These are phyloP conservation scores for Potamilus streckersoni DNA, from an alignment of 1,140 invertebrate genomes.

Conservation along the genomic window DNA sequence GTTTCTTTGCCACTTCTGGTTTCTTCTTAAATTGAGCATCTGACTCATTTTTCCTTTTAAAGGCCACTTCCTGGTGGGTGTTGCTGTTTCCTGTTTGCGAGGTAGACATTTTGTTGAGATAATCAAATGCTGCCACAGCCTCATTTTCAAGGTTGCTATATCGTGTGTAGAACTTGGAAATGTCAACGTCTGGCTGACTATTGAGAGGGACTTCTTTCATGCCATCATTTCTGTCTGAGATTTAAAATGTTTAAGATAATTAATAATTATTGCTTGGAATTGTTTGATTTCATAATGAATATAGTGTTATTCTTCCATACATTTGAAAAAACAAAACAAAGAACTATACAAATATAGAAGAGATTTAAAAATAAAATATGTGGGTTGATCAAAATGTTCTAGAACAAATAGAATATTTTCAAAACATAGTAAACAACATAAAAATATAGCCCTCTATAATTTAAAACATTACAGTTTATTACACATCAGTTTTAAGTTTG, in stretches of 20 bases:
- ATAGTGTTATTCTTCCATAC: background rate
- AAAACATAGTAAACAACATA: too few relatives aligned
- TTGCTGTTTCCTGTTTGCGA: slow-evolving; percentile 28
- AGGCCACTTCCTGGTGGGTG: slow-evolving; percentile 13
- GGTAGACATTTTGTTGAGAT: slow-evolving; percentile 47
- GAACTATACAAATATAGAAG: too few relatives aligned
- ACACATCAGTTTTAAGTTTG: too few relatives aligned
- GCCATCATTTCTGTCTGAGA: slow-evolving; percentile 27
- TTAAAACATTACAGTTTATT: too few relatives aligned
- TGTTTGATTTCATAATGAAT: background rate
- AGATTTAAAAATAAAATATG: too few relatives aligned
- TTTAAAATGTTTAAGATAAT: background rate
- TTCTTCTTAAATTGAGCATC: background rate
- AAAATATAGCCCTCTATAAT: too few relatives aligned
- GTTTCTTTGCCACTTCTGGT: slow-evolving; percentile 18
- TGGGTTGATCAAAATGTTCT: too few relatives aligned
- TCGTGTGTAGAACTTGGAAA: slow-evolving; percentile 44
- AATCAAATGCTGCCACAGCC: slow-evolving; percentile 58
- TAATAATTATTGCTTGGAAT: background rate
- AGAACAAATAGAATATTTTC: too few relatives aligned
- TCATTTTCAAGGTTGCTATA: slow-evolving; percentile 52
- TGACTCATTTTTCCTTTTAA: slow-evolving; percentile 2
- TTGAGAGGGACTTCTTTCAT: slow-evolving; percentile 3
- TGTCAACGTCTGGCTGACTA: slow-evolving; percentile 19
- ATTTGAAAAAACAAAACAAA: too few relatives aligned